Base-by-base conservation (phyloP, 2,113 vertebrate genomes). In the Myotis lucifugus region DNA sequence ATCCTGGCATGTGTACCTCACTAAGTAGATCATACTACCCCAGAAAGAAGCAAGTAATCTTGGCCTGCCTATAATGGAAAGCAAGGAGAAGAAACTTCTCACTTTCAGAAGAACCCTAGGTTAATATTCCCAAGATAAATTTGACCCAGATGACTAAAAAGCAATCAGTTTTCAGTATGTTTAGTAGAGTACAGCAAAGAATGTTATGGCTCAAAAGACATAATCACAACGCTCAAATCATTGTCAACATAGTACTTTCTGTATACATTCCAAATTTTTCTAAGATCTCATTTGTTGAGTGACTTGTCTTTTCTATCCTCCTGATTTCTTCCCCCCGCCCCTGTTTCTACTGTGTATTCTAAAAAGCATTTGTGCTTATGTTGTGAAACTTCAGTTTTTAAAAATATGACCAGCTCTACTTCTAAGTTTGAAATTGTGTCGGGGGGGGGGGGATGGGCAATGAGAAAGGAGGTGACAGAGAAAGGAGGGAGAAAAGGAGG, bases 231-330 rank as follows among this genome's bases (percentile, higher is more conserved):
- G 42, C 27, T 67, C 42, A 76, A 66, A 64, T 94, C 34, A 72
- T 66, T 77, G 29, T 73, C 40, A 72, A 52, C 66, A 40, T 34
- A 29, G 48, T 69, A 85, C 67, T 87, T 97, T 95, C 29, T 46
- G 13, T 90, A 1, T 64, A 50, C 8, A 48, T 92, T 69, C 21
- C 69, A 56, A 91, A 76, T 56, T 6, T 85, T 90, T 95, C 73
- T 83, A 85, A 92, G 64, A 67, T 88, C 48, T 93, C 54, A 29
- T 94, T 96, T 94, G 42, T 85, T 89, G 82, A 85, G 78, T 23
- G 1, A 66, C 37, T 94, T 95, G 27, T 73, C 32, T 82, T 90
- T 90, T 73, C 27, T 18, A 46, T 70, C 12, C 19, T 83, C 5
- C 7, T 94, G 34, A 34, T 34, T 66, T 72, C 66, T 64, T 56